These are phyloP conservation scores for Cygnus atratus DNA, from an alignment of 2,113 vertebrate genomes.

Conservation along the genomic window DNA sequence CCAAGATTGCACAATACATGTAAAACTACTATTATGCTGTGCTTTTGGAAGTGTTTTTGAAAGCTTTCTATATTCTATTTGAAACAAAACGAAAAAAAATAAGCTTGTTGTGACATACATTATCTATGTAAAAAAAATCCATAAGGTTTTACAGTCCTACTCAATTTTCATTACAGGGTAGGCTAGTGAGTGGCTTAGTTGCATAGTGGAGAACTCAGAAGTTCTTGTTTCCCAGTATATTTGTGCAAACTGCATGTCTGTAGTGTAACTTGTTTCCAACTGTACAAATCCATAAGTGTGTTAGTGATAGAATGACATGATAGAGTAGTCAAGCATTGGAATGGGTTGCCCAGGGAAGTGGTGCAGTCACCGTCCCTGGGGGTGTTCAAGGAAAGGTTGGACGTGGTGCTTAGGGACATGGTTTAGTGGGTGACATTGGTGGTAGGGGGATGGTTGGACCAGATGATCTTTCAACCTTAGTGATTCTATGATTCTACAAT, in stretches of 20 bases:
- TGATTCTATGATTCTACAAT: no score
- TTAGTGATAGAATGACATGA: not conserved
- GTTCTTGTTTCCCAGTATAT: not conserved
- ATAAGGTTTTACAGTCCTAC: not conserved
- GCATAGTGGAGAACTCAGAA: not conserved
- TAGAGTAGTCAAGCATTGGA: no score
- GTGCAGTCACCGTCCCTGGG: no score
- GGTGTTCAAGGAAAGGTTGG: no score
- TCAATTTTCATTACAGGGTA: not conserved
- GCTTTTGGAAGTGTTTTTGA: not conserved
- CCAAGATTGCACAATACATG: not conserved
- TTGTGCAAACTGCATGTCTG: not conserved
- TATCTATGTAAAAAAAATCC: not conserved
- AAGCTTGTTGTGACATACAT: not conserved
- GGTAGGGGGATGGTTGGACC: no score
- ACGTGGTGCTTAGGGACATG: no score
- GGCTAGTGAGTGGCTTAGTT: not conserved
- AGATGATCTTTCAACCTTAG: no score
- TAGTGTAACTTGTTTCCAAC: not conserved
- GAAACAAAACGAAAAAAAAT: not conserved
- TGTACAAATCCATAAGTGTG: not conserved
- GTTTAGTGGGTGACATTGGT: no score
- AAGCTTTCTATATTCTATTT: not conserved
- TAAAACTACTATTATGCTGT: not conserved
- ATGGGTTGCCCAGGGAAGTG: no score